Evolutionary conservation across 2,797 vertebrate genomes (phyloP), one percentile per base, ranked within the genome.

Genomic region (Pipistrellus kuhlii): DNA sequence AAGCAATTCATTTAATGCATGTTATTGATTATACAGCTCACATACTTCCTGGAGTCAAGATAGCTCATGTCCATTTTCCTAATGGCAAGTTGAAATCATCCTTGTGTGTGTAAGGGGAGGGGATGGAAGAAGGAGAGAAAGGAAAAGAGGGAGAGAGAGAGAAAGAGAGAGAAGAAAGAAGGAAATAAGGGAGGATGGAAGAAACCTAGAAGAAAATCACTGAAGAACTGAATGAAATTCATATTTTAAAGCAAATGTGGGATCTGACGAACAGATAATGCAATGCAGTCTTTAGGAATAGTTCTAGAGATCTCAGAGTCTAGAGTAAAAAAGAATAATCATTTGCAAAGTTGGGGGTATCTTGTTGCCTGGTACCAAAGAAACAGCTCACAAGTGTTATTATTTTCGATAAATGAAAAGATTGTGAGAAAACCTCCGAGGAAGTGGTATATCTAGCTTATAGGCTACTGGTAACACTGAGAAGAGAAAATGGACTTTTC

Each of bases 1-100:
- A 92, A 86, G 80, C 35, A 88, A 92, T 80, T 90, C 32, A 51
- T 72, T 48, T 92, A 62, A 76, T 81, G 71, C 41, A 86, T 71
- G 88, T 92, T 80, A 71, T 53, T 86, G 71, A 83, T 93, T 72
- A 11, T 41, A 82, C 0, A 3, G 41, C 69, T 88, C 88, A 69
- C 85, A 66, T 11, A 44, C 51, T 66, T 72, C 53, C 46, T 77
- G 59, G 68, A 38, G 86, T 89, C 18, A 21, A 83, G 57, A 69
- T 68, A 86, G n/a, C 57, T 44, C 48, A 20, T 17, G 57, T 76
- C 59, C 51, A 30, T 59, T 91, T 86, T 94, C 82, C 62, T 92
- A 71, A 93, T 0, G 14, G 44, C 44, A 94, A 96, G 57, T 73
- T 85, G 69, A 76, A 8, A 66, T 83, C 21, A 55, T 46, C n/a